These are phyloP conservation scores for Crepidodera aurea DNA, from an alignment of 2,888 invertebrate species.

Conservation along the genomic window DNA sequence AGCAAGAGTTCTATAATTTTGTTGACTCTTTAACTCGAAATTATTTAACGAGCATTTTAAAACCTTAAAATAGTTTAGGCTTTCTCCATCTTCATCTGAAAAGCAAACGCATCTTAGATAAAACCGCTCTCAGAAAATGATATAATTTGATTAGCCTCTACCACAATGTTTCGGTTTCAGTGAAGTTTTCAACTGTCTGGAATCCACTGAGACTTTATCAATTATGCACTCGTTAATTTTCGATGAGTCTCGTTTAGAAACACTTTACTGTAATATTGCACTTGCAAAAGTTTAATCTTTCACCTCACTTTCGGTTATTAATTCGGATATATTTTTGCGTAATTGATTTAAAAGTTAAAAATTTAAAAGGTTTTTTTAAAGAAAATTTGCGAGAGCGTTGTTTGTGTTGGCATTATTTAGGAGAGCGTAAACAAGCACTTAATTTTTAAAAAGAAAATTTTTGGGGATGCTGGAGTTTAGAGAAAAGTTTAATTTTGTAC, in stretches of 20 bases:
- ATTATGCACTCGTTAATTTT: constrained; percentile 45
- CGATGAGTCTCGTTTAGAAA: constrained; percentile 39
- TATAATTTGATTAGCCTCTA: constrained; percentile 17
- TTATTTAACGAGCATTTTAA: not conserved
- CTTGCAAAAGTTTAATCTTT: constrained; percentile 14
- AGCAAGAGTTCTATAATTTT: no score
- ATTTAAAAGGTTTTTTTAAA: not conserved
- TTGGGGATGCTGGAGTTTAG: no score
- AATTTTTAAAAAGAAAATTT: no score
- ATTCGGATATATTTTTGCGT: not conserved
- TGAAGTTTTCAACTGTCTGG: constrained; percentile 24
- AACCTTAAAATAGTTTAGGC: not conserved
- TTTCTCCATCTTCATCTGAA: not conserved
- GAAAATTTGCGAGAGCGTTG: no score
- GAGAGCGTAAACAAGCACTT: no score
- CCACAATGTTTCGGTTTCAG: constrained; percentile 22
- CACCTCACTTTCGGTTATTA: not conserved
- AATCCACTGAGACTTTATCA: constrained; percentile 38
- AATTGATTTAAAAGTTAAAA: not conserved
- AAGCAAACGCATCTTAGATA: constrained; percentile 1
- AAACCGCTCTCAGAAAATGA: constrained; percentile 1
- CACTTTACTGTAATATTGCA: constrained; percentile 32
- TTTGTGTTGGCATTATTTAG: no score
- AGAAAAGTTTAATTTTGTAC: no score
- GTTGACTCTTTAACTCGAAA: no score